Evolutionary conservation across 2,888 invertebrate genomes (phyloP).

Genomic region (Octonoba sinensis): DNA sequence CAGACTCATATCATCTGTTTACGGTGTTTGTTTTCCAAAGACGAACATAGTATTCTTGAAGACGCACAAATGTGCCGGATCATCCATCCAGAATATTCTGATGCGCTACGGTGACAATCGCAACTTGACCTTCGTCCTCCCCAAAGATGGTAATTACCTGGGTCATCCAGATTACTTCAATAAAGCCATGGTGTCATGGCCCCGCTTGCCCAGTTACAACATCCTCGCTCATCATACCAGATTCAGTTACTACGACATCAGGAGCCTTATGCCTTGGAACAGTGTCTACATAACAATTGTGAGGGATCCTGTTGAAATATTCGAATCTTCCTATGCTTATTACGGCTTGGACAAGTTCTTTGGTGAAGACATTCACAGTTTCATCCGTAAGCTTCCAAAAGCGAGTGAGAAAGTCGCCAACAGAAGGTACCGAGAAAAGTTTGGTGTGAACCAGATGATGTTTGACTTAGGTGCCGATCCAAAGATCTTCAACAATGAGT

Average conservation of each 20-base stretch:
- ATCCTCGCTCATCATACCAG: conserved; percentile 67
- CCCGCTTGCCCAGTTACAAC: conserved; percentile 61
- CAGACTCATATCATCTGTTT: conserved; percentile 29
- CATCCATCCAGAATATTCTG: conserved; percentile 69
- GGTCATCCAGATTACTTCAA: conserved; percentile 67
- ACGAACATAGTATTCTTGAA: conserved; percentile 69
- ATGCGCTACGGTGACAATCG: conserved; percentile 68
- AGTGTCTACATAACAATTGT: conserved; percentile 67
- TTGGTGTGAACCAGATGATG: conserved; percentile 69
- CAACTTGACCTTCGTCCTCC: conserved; percentile 68
- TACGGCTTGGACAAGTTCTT: conserved; percentile 63
- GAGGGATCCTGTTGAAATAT: conserved; percentile 66
- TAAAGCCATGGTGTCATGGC: conserved; percentile 64
- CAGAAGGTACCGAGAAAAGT: conserved; percentile 45
- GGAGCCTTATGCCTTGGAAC: conserved; percentile 65
- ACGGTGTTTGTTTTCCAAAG: conserved; percentile 65
- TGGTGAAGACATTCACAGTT: conserved; percentile 38
- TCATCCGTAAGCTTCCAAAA: conserved; percentile 21
- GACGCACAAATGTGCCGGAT: conserved; percentile 70
- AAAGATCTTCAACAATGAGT: conserved; percentile 64
- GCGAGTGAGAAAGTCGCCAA: conserved; percentile 3
- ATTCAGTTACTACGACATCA: conserved; percentile 61
- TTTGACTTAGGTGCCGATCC: conserved; percentile 68
- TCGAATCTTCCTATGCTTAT: conserved; percentile 67
- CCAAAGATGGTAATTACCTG: conserved; percentile 67